Evolutionary conservation across 2,888 invertebrate species (phyloP).

Genomic region (Crioceris asparagi): DNA sequence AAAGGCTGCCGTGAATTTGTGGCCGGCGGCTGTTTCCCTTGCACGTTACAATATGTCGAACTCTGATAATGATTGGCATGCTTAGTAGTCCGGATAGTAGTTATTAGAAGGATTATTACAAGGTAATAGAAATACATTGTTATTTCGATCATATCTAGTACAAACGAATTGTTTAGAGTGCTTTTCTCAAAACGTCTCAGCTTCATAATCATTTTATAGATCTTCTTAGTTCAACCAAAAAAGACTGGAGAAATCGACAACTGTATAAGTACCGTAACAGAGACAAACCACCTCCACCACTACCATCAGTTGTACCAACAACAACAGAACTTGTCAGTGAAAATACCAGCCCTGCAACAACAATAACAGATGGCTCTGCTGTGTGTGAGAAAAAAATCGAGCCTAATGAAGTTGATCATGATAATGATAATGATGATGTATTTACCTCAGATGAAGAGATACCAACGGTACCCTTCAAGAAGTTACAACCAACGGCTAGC

Average conservation of each 20-base stretch:
- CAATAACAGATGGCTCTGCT: too few relatives aligned
- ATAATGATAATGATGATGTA: background rate
- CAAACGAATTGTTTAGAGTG: too few relatives aligned
- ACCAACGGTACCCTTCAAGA: slow-evolving; percentile 30
- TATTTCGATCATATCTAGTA: too few relatives aligned
- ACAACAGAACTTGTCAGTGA: slow-evolving; percentile 10
- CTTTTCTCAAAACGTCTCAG: too few relatives aligned
- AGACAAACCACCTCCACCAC: slow-evolving; percentile 14
- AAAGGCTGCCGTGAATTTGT: too few relatives aligned
- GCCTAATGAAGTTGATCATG: slow-evolving; percentile 11
- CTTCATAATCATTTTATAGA: too few relatives aligned
- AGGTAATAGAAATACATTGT: too few relatives aligned
- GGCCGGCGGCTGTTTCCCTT: too few relatives aligned
- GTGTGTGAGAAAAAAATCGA: too few relatives aligned
- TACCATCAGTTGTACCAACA: slow-evolving; percentile 12
- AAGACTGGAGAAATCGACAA: slow-evolving; percentile 30
- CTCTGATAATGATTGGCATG: too few relatives aligned
- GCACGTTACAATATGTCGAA: background rate
- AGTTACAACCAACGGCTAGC: slow-evolving; percentile 29
- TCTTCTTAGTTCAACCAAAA: slow-evolving; percentile 21
- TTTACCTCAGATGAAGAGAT: slow-evolving; percentile 21
- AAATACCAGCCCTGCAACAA: slow-evolving; percentile 4
- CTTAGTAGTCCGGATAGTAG: too few relatives aligned
- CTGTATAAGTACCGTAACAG: slow-evolving; percentile 30
- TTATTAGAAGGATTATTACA: too few relatives aligned